A percentile compares a stretch with the other conserved stretches of the same genome.
phyloP scores from a whole-genome alignment of 2,888 invertebrate genomes.

The Pammene fasciana region DNA sequence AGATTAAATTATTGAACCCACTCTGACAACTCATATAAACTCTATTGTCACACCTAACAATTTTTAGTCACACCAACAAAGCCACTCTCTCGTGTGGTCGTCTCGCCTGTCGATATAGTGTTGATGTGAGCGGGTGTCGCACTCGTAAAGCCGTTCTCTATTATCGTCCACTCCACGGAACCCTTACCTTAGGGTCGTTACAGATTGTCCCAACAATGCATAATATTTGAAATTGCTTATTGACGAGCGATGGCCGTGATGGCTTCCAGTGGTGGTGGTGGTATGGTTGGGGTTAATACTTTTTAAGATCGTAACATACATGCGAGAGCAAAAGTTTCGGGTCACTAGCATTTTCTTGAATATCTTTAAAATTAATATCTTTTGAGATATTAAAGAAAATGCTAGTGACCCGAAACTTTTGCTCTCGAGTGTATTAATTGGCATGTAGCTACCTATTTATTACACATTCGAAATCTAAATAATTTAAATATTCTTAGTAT shows the following conservation, averaged over 20 bases:
- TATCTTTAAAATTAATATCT: no score
- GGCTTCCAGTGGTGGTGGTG: constrained; percentile 2
- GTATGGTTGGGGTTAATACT: constrained; percentile 4
- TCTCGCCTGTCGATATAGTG: constrained; percentile 59
- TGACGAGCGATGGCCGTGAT: constrained; percentile 28
- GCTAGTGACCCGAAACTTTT: no score
- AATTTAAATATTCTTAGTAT: no score
- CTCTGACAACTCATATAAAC: not conserved
- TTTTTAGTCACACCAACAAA: constrained; percentile 51
- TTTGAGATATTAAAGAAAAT: no score
- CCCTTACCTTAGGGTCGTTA: constrained; percentile 61
- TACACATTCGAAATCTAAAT: no score
- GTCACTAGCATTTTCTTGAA: no score
- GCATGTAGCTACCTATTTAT: no score
- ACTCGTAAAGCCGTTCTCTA: constrained; percentile 77
- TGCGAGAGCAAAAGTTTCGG: no score
- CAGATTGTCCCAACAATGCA: constrained; percentile 52
- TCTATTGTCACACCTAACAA: constrained; percentile 43
- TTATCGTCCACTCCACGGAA: constrained; percentile 68
- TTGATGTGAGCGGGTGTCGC: constrained; percentile 75
- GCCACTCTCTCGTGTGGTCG: constrained; percentile 46
- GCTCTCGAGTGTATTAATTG: no score
- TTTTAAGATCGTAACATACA: not conserved
- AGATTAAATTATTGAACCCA: not conserved
- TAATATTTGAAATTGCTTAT: constrained; percentile 47